phyloP scores from a whole-genome alignment of 2,888 invertebrate genomes.

The Homarus gammarus region DNA sequence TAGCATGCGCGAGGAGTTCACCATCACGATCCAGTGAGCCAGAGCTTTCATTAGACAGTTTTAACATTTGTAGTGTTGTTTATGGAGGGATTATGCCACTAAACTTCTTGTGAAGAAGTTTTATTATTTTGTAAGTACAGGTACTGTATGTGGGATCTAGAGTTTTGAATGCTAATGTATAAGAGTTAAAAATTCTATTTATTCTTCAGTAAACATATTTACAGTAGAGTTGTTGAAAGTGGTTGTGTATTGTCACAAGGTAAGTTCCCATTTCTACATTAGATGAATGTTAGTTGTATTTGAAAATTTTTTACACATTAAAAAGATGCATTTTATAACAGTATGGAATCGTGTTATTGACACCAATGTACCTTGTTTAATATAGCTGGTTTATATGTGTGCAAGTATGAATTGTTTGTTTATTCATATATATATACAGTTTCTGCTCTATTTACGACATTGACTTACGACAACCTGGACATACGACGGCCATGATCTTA shows the following conservation, averaged over 20 bases:
- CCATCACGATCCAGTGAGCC: constrained; percentile 66
- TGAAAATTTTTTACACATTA: not conserved
- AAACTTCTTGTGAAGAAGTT: not conserved
- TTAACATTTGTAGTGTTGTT: not conserved
- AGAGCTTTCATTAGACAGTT: not conserved
- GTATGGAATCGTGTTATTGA: not conserved
- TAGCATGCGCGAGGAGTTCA: constrained; percentile 65
- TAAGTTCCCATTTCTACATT: not conserved
- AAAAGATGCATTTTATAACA: not conserved
- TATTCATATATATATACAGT: too few species aligned
- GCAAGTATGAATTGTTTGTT: too few species aligned
- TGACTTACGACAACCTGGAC: too few species aligned
- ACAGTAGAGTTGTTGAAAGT: not conserved
- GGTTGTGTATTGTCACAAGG: not conserved
- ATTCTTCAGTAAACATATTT: not conserved
- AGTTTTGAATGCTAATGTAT: not conserved
- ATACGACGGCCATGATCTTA: too few species aligned
- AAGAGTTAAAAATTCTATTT: not conserved
- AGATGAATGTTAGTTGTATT: not conserved
- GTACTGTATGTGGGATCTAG: not conserved
- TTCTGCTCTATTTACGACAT: too few species aligned
- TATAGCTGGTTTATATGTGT: too few species aligned
- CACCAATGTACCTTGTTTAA: too few species aligned
- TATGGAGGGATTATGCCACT: not conserved
- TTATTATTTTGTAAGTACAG: not conserved